A percentile compares a stretch with the other conserved stretches of the same genome.
Evolutionary conservation across 1,140 invertebrate species (phyloP).

Genomic region (Trichonephila inaurata): DNA sequence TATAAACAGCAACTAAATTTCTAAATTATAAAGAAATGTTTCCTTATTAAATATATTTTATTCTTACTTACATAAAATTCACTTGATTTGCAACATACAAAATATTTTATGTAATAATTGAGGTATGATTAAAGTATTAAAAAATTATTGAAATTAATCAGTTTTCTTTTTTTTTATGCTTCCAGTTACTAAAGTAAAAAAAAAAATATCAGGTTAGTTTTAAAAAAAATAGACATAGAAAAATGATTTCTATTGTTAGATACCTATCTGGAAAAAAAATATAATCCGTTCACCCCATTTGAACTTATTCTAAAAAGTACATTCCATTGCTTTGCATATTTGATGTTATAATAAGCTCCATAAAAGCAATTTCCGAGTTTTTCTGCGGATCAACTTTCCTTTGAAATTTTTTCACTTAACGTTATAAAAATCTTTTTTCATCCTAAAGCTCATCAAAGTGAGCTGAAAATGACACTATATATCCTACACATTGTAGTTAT

Average conservation of each 20-base stretch:
- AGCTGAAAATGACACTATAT: background rate
- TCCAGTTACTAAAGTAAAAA: no score
- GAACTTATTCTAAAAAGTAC: background rate
- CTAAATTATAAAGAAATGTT: no score
- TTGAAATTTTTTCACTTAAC: background rate
- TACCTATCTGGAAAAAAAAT: background rate
- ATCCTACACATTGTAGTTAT: background rate
- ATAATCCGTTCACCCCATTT: background rate
- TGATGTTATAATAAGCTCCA: background rate
- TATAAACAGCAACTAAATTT: no score
- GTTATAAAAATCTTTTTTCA: background rate
- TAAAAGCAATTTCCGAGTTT: background rate
- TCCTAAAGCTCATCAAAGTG: background rate
- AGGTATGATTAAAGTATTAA: no score
- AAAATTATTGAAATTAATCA: no score
- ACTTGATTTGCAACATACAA: no score
- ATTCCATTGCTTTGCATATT: constrained; percentile 4
- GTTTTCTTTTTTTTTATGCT: no score
- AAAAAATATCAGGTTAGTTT: background rate
- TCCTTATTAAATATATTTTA: no score
- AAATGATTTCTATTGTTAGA: background rate
- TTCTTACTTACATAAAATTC: no score
- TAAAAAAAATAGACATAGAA: background rate
- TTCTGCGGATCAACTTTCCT: background rate
- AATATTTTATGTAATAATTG: no score